Percentiles rank a stretch among this genome's conserved stretches.
Conservation (phyloP, 2,797 vertebrate genomes). For the Helicolenus hilgendorfi region DNA sequence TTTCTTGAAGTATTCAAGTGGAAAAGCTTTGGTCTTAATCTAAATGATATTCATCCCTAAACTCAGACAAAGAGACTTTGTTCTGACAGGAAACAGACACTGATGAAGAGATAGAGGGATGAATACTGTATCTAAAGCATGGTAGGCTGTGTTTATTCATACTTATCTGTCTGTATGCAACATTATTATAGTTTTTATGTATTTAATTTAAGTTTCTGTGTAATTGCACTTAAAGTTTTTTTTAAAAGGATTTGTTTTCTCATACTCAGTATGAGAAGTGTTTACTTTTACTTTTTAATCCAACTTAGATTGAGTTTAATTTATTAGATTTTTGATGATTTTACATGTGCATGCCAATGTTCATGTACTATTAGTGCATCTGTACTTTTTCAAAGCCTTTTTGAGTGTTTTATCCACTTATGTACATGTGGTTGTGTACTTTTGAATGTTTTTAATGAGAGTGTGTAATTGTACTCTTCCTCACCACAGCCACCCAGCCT, state of each 20-base stretch:
- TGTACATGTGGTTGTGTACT: background rate
- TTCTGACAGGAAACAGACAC: conserved; percentile 46
- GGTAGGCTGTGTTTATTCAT: background rate
- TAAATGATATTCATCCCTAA: conserved; percentile 17
- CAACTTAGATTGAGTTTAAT: background rate
- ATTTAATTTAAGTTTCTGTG: background rate
- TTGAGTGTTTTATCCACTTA: background rate
- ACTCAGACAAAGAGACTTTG: background rate
- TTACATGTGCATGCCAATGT: background rate
- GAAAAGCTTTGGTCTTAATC: conserved; percentile 49
- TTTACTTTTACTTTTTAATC: background rate
- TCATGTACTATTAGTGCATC: background rate
- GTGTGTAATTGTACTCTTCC: conserved; percentile 42
- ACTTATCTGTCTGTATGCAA: background rate
- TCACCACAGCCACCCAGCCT: conserved; percentile 98
- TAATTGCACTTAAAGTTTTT: background rate
- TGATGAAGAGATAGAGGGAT: background rate
- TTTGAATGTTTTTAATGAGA: background rate
- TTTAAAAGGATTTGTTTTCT: background rate
- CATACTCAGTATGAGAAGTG: background rate
- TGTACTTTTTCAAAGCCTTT: background rate
- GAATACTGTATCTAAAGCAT: background rate
- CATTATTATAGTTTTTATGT: background rate
- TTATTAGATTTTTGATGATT: background rate
- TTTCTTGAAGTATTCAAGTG: conserved; percentile 25